Evolutionary conservation across 1,140 invertebrate genomes (phyloP), one percentile per base, ranked within the genome.

Genomic region (Drosophila serrata): DNA sequence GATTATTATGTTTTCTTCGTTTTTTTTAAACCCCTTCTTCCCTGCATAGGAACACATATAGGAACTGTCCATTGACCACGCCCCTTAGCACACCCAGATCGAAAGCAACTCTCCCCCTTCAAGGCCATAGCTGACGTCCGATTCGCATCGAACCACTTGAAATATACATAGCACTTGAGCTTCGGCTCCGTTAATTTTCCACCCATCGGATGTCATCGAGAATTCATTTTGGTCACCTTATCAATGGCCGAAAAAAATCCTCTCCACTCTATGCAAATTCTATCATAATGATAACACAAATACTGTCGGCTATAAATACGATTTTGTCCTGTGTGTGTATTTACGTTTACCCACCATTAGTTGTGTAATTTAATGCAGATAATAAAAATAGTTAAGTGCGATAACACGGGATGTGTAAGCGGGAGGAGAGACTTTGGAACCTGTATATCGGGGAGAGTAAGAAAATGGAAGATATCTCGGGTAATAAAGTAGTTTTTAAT

Each of bases 341-440:
- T 48, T 75, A 31, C 59, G 49, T 57, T 55, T 64, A 24, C 43
- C 29, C 43, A 29, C 37, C 70, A 77, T 77, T 77, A 77, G 74
- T 76, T 76, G 74, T 77, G 73, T 77, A 68, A 77, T 77, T 77
- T 76, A 68, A 68, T 51, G 62, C 60, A 76, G 74, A 77, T 77
- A 77, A 56, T 77, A 59, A 48, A 60, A 62, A 63, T 27, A 24
- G 49, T 74, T 49, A 46, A 27, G 27, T 42, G 39, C 33, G 73
- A 75, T 63, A 75, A n/a, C 17, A 24, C 4, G 8, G 31, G 8
- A n/a, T 33, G 11, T 45, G 48, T 53, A 27, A 42, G 19, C 43
- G 24, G n/a, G 31, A 13, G 17, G 31, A 24, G 33, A 61, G 33
- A 63, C 60, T 63, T 63, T 40, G 35, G 60, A 56, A 58, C 49